Evolutionary conservation across 2,113 vertebrate species (phyloP).

Genomic region (Ciconia maguari): DNA sequence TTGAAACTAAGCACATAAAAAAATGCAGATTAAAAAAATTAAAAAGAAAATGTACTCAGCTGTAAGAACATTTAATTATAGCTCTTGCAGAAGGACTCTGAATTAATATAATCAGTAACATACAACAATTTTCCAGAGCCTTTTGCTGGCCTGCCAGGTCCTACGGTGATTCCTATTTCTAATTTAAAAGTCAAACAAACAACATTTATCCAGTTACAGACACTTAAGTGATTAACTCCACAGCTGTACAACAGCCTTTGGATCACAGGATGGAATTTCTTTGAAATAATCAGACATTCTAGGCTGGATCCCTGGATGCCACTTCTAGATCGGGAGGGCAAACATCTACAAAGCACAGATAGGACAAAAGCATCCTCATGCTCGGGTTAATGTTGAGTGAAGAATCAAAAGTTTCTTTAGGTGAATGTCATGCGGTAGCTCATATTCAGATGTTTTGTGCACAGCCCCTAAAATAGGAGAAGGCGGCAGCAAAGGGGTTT

Average conservation of each 20-base stretch:
- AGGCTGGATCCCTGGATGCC: neutral
- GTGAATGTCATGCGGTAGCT: neutral
- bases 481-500: fast-evolving
- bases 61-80: slow-evolving; percentile 56
- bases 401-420: neutral
- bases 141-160: slow-evolving; percentile 12
- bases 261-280: neutral
- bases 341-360: neutral
- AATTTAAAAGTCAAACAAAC: slow-evolving; percentile 48
- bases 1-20: neutral
- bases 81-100: neutral
- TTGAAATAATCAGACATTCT: neutral
- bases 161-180: neutral
- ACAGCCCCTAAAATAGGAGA: neutral
- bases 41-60: neutral
- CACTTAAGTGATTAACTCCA: neutral
- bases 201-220: slow-evolving; percentile 17
- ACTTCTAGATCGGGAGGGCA: neutral
- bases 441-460: neutral
- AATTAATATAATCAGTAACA: slow-evolving; percentile 61
- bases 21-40: neutral
- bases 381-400: neutral
- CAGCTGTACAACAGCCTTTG: neutral
- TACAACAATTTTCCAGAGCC: slow-evolving; percentile 24
- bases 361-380: neutral